These are phyloP conservation scores for Brachypalpus laphriformis DNA, from an alignment of 2,888 invertebrate species.

Conservation along the genomic window DNA sequence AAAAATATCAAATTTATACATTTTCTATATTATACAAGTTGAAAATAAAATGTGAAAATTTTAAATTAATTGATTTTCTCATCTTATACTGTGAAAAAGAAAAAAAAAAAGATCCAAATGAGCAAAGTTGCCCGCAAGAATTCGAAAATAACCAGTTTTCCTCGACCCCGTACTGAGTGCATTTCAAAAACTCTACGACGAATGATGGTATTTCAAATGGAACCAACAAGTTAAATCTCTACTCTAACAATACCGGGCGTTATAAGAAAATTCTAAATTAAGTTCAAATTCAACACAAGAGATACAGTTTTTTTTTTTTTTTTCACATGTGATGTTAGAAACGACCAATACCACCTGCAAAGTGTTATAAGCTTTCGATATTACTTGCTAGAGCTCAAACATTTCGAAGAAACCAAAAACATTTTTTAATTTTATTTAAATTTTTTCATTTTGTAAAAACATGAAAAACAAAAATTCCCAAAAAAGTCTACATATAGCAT, in stretches of 20 bases:
- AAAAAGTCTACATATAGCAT: conserved; percentile 49
- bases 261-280: neutral
- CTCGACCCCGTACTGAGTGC: neutral
- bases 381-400: conserved; percentile 39
- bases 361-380: neutral
- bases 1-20: conserved; percentile 62
- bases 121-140: neutral
- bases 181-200: conserved; percentile 21
- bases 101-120: neutral
- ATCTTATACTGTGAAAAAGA: neutral
- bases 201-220: conserved; percentile 49
- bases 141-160: neutral
- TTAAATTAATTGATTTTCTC: conserved; percentile 47
- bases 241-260: conserved; percentile 26
- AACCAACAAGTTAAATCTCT: conserved; percentile 45
- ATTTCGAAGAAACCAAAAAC: conserved; percentile 65
- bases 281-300: conserved; percentile 3
- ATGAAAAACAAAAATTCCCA: conserved; percentile 69
- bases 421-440: conserved; percentile 64
- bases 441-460: conserved; percentile 68
- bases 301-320: neutral
- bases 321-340: conserved; percentile 23
- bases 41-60: conserved; percentile 44
- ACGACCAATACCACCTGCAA: conserved; percentile 36
- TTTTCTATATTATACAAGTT: conserved; percentile 45